Evolutionary conservation across 2,888 invertebrate genomes (phyloP).

Genomic region (Phyllotreta cruciferae): DNA sequence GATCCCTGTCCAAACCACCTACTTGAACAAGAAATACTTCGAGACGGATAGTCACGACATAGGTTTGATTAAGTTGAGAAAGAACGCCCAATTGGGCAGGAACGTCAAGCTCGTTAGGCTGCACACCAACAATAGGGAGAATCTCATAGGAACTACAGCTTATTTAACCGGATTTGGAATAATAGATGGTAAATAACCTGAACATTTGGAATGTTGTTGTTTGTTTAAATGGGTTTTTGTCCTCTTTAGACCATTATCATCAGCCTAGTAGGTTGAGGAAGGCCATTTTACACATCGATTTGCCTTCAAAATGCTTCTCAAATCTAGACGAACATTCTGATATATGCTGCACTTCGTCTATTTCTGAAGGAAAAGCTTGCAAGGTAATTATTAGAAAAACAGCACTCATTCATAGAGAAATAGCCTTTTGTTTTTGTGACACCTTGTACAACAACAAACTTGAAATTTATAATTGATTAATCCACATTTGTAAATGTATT

Average conservation of each 20-base stretch:
- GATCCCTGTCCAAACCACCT: constrained; percentile 46
- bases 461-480: no score
- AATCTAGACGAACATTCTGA: constrained; percentile 45
- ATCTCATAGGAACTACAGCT: constrained; percentile 53
- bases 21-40: constrained; percentile 54
- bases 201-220: neutral
- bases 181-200: constrained; percentile 53
- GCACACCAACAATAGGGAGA: constrained; percentile 53
- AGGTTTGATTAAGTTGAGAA: constrained; percentile 52
- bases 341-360: constrained; percentile 55
- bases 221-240: constrained; percentile 8
- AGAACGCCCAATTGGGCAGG: constrained; percentile 49
- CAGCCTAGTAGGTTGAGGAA: constrained; percentile 53
- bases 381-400: constrained; percentile 47
- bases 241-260: constrained; percentile 51
- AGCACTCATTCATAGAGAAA: neutral
- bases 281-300: constrained; percentile 54
- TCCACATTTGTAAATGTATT: no score
- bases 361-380: constrained; percentile 58
- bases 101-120: constrained; percentile 52
- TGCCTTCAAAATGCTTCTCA: constrained; percentile 51
- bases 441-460: no score
- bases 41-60: constrained; percentile 51
- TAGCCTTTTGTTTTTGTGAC: neutral
- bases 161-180: constrained; percentile 58